phyloP scores from a whole-genome alignment of 2,888 invertebrate species.

The Heliconius charithonia region DNA sequence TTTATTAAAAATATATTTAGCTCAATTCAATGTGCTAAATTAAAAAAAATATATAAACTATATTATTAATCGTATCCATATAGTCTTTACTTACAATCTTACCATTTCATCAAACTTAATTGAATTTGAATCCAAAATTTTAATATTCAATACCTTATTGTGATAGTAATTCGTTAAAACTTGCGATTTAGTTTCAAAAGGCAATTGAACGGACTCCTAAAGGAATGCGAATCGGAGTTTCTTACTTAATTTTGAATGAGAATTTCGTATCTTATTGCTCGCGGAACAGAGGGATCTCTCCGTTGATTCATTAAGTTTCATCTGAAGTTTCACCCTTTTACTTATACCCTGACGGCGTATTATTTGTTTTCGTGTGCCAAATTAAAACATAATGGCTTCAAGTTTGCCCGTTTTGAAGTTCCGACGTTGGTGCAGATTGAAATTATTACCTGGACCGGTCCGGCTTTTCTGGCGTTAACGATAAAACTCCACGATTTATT shows the following conservation, averaged over 20 bases:
- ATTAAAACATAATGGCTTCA: constrained; percentile 78
- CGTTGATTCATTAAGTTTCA: constrained; percentile 67
- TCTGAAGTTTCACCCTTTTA: constrained; percentile 40
- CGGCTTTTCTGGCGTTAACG: constrained; percentile 58
- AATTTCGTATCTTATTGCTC: constrained; percentile 78
- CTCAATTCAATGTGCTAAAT: not conserved
- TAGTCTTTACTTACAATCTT: constrained; percentile 14
- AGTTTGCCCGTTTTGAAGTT: constrained; percentile 76
- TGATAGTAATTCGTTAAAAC: constrained; percentile 75
- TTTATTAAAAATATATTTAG: not conserved
- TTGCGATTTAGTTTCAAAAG: constrained; percentile 79
- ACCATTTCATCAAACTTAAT: constrained; percentile 53
- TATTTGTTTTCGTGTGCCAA: constrained; percentile 70
- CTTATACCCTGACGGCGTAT: constrained; percentile 58
- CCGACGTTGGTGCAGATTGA: constrained; percentile 72
- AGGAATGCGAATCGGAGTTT: constrained; percentile 61
- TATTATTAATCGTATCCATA: constrained; percentile 26
- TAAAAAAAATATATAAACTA: not conserved
- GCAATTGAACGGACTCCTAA: constrained; percentile 61
- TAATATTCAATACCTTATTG: constrained; percentile 69
- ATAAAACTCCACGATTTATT: constrained; percentile 77
- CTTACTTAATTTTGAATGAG: constrained; percentile 77
- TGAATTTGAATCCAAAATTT: constrained; percentile 54
- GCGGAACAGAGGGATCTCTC: constrained; percentile 69
- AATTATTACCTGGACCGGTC: constrained; percentile 75